A percentile compares a stretch with the other conserved stretches of the same genome.
Evolutionary conservation across 2,888 invertebrate species (phyloP).

Genomic region (Sphinx pinastri): DNA sequence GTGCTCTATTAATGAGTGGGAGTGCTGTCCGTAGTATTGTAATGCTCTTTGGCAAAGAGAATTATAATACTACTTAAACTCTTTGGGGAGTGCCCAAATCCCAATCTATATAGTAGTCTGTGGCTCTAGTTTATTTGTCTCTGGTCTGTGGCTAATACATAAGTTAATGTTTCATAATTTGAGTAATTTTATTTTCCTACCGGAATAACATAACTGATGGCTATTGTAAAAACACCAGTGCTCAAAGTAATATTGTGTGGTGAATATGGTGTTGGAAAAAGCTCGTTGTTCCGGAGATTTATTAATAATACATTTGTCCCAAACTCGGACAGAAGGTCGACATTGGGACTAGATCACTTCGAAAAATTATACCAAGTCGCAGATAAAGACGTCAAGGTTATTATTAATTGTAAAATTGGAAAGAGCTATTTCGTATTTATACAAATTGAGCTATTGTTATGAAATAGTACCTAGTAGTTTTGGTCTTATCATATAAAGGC

Average conservation of each 20-base stretch:
- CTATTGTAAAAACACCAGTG: conserved; percentile 91
- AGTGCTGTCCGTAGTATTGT: too few species aligned
- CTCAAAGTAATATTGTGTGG: conserved; percentile 97
- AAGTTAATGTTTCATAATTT: too few species aligned
- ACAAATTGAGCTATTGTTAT: background rate
- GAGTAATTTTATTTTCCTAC: conserved; percentile 1
- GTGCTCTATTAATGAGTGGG: too few species aligned
- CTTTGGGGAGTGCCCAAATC: too few species aligned
- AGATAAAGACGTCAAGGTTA: conserved; percentile 91
- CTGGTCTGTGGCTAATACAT: too few species aligned
- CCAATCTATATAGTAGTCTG: too few species aligned
- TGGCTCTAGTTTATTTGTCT: too few species aligned
- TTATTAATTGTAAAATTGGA: background rate
- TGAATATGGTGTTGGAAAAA: conserved; percentile 98
- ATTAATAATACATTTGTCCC: conserved; percentile 95
- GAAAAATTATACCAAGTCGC: conserved; percentile 90
- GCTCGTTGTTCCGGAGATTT: conserved; percentile 95
- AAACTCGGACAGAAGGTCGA: conserved; percentile 92
- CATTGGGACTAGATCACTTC: conserved; percentile 95
- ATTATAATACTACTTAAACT: too few species aligned
- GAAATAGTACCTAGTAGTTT: background rate
- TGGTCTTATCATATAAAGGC: too few species aligned
- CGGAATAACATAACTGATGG: conserved; percentile 81
- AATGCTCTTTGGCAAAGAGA: too few species aligned
- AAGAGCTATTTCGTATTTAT: background rate